Evolutionary conservation across 2,888 invertebrate species (phyloP), one percentile per base, ranked within the genome.

Genomic region (Ypsolopha scabrella): DNA sequence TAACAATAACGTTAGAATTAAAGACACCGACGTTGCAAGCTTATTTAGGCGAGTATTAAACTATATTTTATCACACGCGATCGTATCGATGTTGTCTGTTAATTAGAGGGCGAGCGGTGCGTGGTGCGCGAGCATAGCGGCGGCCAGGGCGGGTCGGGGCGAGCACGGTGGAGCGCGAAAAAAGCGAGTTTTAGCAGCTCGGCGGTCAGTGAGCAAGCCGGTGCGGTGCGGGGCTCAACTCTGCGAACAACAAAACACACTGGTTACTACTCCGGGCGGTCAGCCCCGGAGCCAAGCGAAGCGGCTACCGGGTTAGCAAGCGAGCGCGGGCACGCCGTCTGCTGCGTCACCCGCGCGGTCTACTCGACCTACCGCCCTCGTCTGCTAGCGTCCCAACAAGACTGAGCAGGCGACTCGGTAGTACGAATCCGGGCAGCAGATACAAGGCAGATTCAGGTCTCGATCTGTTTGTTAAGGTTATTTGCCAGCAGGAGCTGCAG

Each of bases 171-270:
- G 75, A 75, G 81, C 80, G 83, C 85, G 82, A 73, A 80, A 77
- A 79, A 86, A 87, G 87, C 85, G 74, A 81, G 80, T 77, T 82
- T 24, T 86, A 87, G 83, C 86, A 76, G 85, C 82, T 83, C 83
- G 81, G 86, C 81, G 80, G 81, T 80, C 85, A 79, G 83, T 82
- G 82, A 80, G 75, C 75, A 83, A 85, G 83, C 82, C 83, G 86
- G 80, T 80, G 81, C 77, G 80, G 75, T 83, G 85, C 80, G 80
- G 85, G 82, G 75, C 80, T 80, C 83, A 86, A 85, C 78, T 87
- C 87, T 87, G 87, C 80, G 86, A 87, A 87, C 87, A 87, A 87
- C 81, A 87, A 87, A 85, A 85, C 82, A 85, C 82, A 85, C 76
- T 72, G 77, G 83, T 85, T 86, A 85, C 70, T 85, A 52, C 81